These are phyloP conservation scores for Oryzias woworae DNA, from an alignment of 2,113 vertebrate genomes.

Conservation along the genomic window DNA sequence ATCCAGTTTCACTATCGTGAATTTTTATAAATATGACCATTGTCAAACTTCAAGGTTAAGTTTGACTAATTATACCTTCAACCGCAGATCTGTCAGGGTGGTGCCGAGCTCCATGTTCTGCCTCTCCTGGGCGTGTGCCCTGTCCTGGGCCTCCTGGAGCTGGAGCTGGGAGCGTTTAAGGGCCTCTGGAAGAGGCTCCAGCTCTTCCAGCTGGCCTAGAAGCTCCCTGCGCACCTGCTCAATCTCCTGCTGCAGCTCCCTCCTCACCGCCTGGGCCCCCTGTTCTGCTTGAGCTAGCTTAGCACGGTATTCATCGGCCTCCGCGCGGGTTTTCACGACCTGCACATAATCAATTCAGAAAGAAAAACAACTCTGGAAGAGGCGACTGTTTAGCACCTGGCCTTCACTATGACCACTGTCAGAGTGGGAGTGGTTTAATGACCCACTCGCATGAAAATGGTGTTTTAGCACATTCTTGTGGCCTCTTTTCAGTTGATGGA, in stretches of 20 bases:
- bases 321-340: constrained; percentile 82
- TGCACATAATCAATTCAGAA: constrained; percentile 36
- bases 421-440: no score
- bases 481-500: no score
- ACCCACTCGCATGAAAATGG: no score
- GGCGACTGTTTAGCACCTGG: background rate
- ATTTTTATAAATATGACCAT: no score
- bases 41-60: no score
- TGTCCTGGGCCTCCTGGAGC: constrained; percentile 85
- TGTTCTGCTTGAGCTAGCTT: constrained; percentile 80
- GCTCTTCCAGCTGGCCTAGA: constrained; percentile 79
- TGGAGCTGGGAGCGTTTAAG: constrained; percentile 80
- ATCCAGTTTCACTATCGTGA: background rate
- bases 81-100: constrained; percentile 82
- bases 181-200: constrained; percentile 87
- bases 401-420: background rate
- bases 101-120: constrained; percentile 81
- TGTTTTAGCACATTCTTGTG: no score
- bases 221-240: constrained; percentile 82
- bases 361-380: background rate
- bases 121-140: constrained; percentile 81
- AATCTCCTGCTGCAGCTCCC: constrained; percentile 81
- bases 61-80: constrained; percentile 76
- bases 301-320: constrained; percentile 82
- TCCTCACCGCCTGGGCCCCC: constrained; percentile 77